Percentiles rank a stretch among this genome's conserved stretches.
phyloP scores from a whole-genome alignment of 2,888 invertebrate genomes.

The Rhamphomyia laevipes region DNA sequence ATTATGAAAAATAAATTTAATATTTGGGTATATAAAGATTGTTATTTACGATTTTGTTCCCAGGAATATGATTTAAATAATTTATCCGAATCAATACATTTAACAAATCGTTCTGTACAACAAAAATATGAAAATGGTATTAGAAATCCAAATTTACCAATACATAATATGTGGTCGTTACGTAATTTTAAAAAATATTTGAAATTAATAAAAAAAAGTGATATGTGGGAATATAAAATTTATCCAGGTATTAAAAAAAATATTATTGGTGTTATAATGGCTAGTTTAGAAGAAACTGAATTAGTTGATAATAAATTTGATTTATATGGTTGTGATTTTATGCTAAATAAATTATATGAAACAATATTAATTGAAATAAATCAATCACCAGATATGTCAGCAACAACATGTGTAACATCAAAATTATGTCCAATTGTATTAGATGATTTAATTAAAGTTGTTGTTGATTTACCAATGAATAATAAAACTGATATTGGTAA shows the following conservation, averaged over 20 bases:
- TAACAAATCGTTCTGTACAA: constrained; percentile 82
- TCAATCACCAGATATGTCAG: constrained; percentile 70
- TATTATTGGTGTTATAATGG: constrained; percentile 65
- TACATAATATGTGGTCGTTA: constrained; percentile 76
- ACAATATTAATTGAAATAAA: constrained; percentile 92
- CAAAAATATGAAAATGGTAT: constrained; percentile 41
- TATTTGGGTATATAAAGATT: constrained; percentile 78
- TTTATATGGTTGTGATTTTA: constrained; percentile 85
- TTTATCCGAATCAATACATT: constrained; percentile 73
- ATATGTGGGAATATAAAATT: constrained; percentile 56
- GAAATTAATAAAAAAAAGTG: constrained; percentile 28
- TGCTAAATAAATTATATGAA: constrained; percentile 69
- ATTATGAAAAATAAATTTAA: constrained; percentile 60
- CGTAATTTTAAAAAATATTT: constrained; percentile 56
- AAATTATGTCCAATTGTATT: constrained; percentile 69
- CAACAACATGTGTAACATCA: constrained; percentile 73
- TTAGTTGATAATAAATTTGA: constrained; percentile 69
- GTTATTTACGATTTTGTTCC: constrained; percentile 78
- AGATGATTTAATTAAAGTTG: constrained; percentile 79
- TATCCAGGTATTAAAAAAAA: constrained; percentile 78
- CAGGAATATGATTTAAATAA: constrained; percentile 65
- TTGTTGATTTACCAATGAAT: constrained; percentile 29
- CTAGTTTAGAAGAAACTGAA: constrained; percentile 61
- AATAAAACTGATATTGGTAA: constrained; percentile 41
- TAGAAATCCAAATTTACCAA: constrained; percentile 49